Percentiles rank a stretch among this genome's conserved stretches.
phyloP scores from a whole-genome alignment of 2,888 invertebrate species.

The Zootermopsis nevadensis region DNA sequence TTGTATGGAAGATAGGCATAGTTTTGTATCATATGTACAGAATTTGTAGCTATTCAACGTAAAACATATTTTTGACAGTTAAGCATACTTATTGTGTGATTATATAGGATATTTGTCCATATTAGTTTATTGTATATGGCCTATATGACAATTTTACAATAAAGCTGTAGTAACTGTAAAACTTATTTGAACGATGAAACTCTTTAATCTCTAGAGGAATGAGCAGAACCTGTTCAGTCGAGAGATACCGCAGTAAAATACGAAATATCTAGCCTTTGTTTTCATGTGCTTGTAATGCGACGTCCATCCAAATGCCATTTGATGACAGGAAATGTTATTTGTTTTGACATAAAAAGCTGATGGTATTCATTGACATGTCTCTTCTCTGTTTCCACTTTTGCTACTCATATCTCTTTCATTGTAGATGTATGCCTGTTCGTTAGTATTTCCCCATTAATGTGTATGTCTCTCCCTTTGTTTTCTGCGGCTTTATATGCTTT shows the following conservation, averaged over 20 bases:
- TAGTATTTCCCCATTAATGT: constrained; percentile 11
- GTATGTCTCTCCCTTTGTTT: constrained; percentile 3
- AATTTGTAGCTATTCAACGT: no score
- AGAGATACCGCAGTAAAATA: background rate
- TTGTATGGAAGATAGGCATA: no score
- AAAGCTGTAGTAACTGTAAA: no score
- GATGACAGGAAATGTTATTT: constrained; percentile 3
- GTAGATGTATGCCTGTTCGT: background rate
- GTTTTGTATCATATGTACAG: no score
- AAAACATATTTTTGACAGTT: no score
- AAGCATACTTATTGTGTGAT: no score
- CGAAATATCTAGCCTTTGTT: background rate
- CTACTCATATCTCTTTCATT: constrained; percentile 15
- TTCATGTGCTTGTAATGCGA: background rate
- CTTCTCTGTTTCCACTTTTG: background rate
- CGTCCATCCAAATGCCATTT: background rate
- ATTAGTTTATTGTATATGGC: no score
- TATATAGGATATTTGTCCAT: no score
- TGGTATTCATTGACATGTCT: constrained; percentile 25
- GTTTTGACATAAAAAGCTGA: constrained; percentile 14
- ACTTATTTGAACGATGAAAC: no score
- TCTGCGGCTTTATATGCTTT: constrained; percentile 5
- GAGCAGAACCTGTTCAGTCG: background rate
- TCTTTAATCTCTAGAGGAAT: background rate
- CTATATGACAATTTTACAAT: no score